Base-by-base conservation (phyloP, 2,888 invertebrate species). In the Steromphala cineraria region DNA sequence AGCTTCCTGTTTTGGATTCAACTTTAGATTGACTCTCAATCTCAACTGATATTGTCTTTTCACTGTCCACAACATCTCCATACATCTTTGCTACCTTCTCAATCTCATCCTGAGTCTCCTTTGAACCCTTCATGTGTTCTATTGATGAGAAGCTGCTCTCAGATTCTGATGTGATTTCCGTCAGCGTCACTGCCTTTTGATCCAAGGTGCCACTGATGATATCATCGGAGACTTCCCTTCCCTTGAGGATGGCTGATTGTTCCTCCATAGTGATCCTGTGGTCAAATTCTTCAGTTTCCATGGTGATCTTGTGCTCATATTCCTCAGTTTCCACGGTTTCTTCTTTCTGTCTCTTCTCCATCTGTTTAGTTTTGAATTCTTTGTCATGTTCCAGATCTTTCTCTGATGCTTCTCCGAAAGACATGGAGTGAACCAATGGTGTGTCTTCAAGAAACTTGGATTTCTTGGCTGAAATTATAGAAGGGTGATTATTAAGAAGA, bases 391-490 rank as follows among this genome's bases (percentile, higher is more conserved):
- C 76, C 10, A 53, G n/a, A n/a, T 76, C 53, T 31, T 53, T 53
- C 4, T 55, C 76, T 28, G 53, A 17, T 76, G 24, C 75, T 31
- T 75, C 75, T 17, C 67, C 83, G 52, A 87, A 78, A 13, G 83
- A 77, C 86, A 86, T 87, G 78, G 85, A 75, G 74, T 86, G 85
- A 19, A 86, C 74, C 5, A 82, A 83, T 31, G 83, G 82, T 0
- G 75, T 81, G 13, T 83, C 82, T 10, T 86, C 86, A 13, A 82
- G 81, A 19, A 81, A 79, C 56, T 82, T 80, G 24, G 80, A 80
- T 31, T 81, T 82, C 78, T 82, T 81, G n/a, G 78, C 85, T 85
- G 80, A 15, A 80, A 80, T 17, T 10, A 67, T 10, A 56, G 19
- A 67, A 36, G 7, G 10, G 56, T 2, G 7, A 2, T 3, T 17